Base-by-base conservation (phyloP, 2,113 vertebrate genomes). In the Diadophis punctatus region DNA sequence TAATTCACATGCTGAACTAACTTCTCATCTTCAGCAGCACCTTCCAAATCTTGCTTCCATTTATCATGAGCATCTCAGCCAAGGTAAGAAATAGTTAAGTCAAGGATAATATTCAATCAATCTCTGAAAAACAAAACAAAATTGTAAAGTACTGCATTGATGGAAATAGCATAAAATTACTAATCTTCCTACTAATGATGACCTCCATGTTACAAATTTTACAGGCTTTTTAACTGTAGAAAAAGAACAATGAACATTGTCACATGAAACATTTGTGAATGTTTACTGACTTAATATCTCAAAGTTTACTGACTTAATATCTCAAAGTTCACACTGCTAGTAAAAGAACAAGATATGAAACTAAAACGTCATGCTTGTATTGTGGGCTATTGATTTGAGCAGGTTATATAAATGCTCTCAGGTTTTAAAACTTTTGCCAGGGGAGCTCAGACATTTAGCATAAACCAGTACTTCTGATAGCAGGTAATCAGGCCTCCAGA, bases 41-140 rank as follows among this genome's bases (percentile, higher is more conserved):
- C 98, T 99, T 92, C 99, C 99, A 63, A 99, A 99, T 97, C 97
- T 99, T 96, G 99, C 99, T 60, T 99, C 99, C 95, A 99, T 99
- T 96, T 99, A 99, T 97, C 99, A 99, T 1, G 99, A 99, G 90
- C 99, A 99, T 97, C 98, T 99, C 95, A 99, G 98, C 95, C 99
- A 99, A 99, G 99, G 99, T 99, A 96, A 97, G 96, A 30, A 11
- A 27, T 86, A 53, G 48, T 43, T 60, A 84, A 49, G 11, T 14
- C 49, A 89, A 84, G 27, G 68, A 86, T 27, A 39, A 8, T 8
- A 11, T 11, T 80, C 14, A 48, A 8, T 52, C 20, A 23, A 23
- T 11, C 39, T 16, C 52, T 49, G 16, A n/a, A 92, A 90, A 52
- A 6, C 74, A 52, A 55, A 74, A 53, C 2, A 49, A 43, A 89